Evolutionary conservation across 2,113 vertebrate species (phyloP).

Genomic region (Crotalus helleri): DNA sequence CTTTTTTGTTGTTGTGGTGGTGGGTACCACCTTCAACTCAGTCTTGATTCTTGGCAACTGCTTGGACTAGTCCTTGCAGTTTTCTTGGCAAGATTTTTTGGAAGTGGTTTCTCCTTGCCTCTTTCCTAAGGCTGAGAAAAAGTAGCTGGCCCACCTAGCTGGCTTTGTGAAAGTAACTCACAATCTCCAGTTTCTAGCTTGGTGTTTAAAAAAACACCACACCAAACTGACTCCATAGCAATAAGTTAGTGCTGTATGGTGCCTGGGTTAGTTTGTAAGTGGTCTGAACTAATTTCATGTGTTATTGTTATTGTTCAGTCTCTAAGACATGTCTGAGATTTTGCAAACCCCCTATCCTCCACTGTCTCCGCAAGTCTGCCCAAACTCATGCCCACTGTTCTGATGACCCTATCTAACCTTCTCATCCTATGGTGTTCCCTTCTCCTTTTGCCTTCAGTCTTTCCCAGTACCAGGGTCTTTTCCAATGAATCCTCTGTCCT

Average conservation of each 20-base stretch:
- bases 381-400: background rate
- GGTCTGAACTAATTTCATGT: background rate
- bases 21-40: background rate
- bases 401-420: background rate
- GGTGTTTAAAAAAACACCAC: background rate
- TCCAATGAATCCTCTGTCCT: background rate
- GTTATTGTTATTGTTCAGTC: background rate
- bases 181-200: background rate
- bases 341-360: too few relatives aligned
- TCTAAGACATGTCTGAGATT: too few relatives aligned
- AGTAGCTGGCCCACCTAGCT: background rate
- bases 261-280: background rate
- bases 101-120: background rate
- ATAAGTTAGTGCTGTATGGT: background rate
- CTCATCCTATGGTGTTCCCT: background rate
- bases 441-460: background rate
- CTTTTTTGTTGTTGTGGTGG: background rate
- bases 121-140: background rate
- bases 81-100: background rate
- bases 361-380: background rate
- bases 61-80: background rate
- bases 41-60: background rate
- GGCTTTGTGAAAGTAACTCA: background rate
- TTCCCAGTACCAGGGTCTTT: background rate
- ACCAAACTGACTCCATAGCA: background rate